Evolutionary conservation across 2,888 invertebrate species (phyloP).

Genomic region (Pseudeuparius sepicola): DNA sequence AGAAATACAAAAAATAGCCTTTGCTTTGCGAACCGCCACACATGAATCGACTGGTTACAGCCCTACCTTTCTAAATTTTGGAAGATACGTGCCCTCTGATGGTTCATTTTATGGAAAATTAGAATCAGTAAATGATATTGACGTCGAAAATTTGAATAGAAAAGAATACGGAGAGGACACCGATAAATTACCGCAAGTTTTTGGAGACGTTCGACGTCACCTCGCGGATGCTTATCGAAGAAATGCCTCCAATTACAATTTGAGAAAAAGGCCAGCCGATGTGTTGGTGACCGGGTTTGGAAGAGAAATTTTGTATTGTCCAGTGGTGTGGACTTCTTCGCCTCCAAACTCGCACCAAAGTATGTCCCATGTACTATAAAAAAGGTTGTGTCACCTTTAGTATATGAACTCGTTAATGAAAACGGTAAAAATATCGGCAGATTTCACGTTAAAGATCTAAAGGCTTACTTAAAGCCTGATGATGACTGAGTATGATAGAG

Average conservation of each 20-base stretch:
- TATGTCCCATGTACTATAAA: too few relatives aligned
- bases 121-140: conserved; percentile 4
- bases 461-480: too few relatives aligned
- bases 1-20: conserved; percentile 15
- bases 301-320: too few relatives aligned
- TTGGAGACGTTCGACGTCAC: neutral
- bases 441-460: too few relatives aligned
- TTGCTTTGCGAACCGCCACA: conserved; percentile 16
- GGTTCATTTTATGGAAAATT: conserved; percentile 16
- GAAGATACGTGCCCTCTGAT: conserved; percentile 14
- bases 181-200: conserved; percentile 1
- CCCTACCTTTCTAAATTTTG: conserved; percentile 18
- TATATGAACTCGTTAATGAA: too few relatives aligned
- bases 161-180: too few relatives aligned
- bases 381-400: too few relatives aligned
- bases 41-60: conserved; percentile 19
- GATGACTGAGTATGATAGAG: too few relatives aligned
- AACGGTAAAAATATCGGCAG: too few relatives aligned
- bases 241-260: conserved; percentile 7
- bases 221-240: conserved; percentile 8
- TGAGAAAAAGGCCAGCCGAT: conserved; percentile 6
- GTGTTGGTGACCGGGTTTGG: too few relatives aligned
- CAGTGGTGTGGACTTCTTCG: too few relatives aligned
- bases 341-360: too few relatives aligned
- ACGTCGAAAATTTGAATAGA: conserved; percentile 2